These are phyloP conservation scores for Aphodius sticticus DNA, from an alignment of 2,888 invertebrate species.

Conservation along the genomic window DNA sequence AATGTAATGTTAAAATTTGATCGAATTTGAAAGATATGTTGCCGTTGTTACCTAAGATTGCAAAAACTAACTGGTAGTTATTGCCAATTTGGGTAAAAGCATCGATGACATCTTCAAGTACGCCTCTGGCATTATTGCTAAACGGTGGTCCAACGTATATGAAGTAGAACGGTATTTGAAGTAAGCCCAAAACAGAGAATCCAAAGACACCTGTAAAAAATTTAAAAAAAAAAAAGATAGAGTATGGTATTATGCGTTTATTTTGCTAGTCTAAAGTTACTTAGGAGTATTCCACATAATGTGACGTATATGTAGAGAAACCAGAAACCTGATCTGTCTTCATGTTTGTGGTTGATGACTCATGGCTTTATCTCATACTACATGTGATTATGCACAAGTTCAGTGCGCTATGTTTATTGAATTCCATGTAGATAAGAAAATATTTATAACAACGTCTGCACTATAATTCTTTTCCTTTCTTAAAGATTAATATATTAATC, in stretches of 20 bases:
- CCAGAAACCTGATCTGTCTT: background rate
- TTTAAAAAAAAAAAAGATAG: background rate
- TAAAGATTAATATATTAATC: background rate
- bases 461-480: background rate
- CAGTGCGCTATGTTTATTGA: background rate
- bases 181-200: conserved; percentile 66
- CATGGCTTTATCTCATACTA: background rate
- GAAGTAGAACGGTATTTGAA: conserved; percentile 84
- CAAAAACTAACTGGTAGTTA: conserved; percentile 68
- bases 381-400: background rate
- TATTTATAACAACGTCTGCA: background rate
- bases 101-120: conserved; percentile 86
- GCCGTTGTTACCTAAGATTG: conserved; percentile 65
- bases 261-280: too few relatives aligned
- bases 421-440: background rate
- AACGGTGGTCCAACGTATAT: conserved; percentile 79
- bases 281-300: too few relatives aligned
- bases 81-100: conserved; percentile 83
- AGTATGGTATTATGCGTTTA: too few relatives aligned
- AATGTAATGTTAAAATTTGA: conserved; percentile 40
- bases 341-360: background rate
- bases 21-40: background rate
- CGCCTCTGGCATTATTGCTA: conserved; percentile 74
- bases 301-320: background rate
- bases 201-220: conserved; percentile 71